These are phyloP conservation scores for Heliconius eleuchia DNA, from an alignment of 1,140 invertebrate species.

Conservation along the genomic window DNA sequence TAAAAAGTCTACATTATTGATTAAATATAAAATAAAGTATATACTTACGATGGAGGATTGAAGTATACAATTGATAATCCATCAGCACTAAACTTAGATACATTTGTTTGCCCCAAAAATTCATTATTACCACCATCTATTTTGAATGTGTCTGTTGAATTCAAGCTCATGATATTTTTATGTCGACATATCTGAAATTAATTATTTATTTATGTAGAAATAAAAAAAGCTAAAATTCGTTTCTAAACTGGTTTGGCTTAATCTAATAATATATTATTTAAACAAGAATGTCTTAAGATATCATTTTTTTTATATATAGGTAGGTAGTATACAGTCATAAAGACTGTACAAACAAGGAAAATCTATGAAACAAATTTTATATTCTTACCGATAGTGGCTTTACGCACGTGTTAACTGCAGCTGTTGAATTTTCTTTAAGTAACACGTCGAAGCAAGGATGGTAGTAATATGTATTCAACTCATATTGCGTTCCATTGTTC, in stretches of 20 bases:
- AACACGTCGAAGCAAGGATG: constrained; percentile 65
- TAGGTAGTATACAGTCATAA: background rate
- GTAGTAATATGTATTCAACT: constrained; percentile 66
- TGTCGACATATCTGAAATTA: constrained; percentile 63
- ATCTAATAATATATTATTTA: background rate
- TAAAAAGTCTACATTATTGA: too few species aligned
- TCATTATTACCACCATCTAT: constrained; percentile 50
- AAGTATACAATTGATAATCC: constrained; percentile 59
- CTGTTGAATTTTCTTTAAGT: constrained; percentile 5
- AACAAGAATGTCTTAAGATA: background rate
- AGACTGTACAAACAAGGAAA: constrained; percentile 21
- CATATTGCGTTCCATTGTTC: constrained; percentile 47
- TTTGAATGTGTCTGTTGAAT: constrained; percentile 43
- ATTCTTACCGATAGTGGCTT: constrained; percentile 59
- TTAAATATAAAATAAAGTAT: background rate
- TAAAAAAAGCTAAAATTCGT: background rate
- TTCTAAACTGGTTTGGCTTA: background rate
- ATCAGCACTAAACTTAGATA: constrained; percentile 54
- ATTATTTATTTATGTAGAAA: background rate
- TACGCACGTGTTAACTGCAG: constrained; percentile 14
- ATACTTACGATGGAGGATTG: constrained; percentile 72
- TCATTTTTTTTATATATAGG: background rate
- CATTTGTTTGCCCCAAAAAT: constrained; percentile 57
- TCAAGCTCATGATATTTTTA: constrained; percentile 40
- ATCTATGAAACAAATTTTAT: constrained; percentile 22